Evolutionary conservation across 1,140 invertebrate genomes (phyloP), one percentile per base, ranked within the genome.

Genomic region (Caerostris darwini): DNA sequence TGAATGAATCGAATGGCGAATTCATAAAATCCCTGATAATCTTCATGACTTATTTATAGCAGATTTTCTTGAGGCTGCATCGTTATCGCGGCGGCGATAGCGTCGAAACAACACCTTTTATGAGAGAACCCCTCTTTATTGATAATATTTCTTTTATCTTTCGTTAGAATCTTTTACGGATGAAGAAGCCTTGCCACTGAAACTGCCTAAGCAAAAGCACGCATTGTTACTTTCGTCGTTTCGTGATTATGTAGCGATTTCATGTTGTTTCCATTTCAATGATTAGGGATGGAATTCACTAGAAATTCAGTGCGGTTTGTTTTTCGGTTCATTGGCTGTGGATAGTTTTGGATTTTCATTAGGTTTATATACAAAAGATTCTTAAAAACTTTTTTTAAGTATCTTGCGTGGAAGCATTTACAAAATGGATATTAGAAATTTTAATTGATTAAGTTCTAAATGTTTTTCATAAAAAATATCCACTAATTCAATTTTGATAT

Each of bases 81-180:
- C 69, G 69, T 77, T 77, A 77, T 77, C 69, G 69, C 50, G 69
- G 3, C 50, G 19, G 12, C 69, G 69, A 53, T 34, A 77, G 34
- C 4, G 69, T 34, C 34, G 8, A 77, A 77, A 77, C 69, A 77
- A 50, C 69, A 53, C 69, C 69, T 77, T 77, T 77, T 77, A 77
- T 77, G 69, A 77, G 19, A 50, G 34, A 77, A 50, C 10, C 69
- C 50, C 34, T 53, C 8, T 77, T 77, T 77, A 77, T 77, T 77
- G 69, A 77, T 77, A 77, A 77, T 77, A 77, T 77, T 77, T 77
- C 69, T 77, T 77, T 77, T 77, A 77, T 77, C 69, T 77, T 77
- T 77, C 5, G 19, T 34, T 34, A 2, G 69, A 77, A 77, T 77
- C 69, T 77, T 10, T 50, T 77, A 77, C 2, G 69, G 69, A 34